Evolutionary conservation across 2,888 invertebrate genomes (phyloP), one percentile per base, ranked within the genome.

Genomic region (Ligdia adustata): DNA sequence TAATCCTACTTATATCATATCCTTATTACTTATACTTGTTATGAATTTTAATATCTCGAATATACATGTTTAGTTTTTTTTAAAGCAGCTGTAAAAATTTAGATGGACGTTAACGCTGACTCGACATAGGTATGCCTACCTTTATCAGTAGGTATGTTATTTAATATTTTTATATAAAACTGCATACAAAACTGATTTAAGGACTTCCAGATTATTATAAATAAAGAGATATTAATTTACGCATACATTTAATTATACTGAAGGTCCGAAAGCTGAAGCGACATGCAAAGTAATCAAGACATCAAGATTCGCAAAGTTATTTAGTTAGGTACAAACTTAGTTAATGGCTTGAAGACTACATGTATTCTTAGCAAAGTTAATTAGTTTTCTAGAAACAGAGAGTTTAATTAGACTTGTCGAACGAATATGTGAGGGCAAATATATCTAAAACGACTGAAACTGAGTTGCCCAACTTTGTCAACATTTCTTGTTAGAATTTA

Each of bases 321-420:
- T n/a, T n/a, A n/a, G n/a, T 34, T 40, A 45, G 39, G 28, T 28
- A 39, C 24, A 40, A 47, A 47, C 46, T 47, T 41, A 37, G 35
- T 47, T 47, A 37, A 47, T 41, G 32, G 41, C 38, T 38, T 34
- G 16, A 41, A 38, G 42, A 37, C 48, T 26, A 35, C 41, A 22
- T 34, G 38, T 42, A 48, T 48, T 38, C 41, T 48, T 38, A 32
- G 48, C 27, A 18, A 5, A 41, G 41, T 42, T 42, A 33, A 41
- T 46, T 20, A 47, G 42, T 47, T 37, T 9, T 24, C 16, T 42
- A 27, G 31, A 26, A 22, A 9, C 35, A 18, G 9, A 14, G 13
- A 31, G 29, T 26, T 47, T 37, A 37, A 41, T 46, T 46, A 46
- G 46, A 37, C 13, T 37, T n/a, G 15, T 29, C 18, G 6, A 29